Evolutionary conservation across 2,888 invertebrate species (phyloP), one percentile per base, ranked within the genome.

Genomic region (Alentia gelatinosa): DNA sequence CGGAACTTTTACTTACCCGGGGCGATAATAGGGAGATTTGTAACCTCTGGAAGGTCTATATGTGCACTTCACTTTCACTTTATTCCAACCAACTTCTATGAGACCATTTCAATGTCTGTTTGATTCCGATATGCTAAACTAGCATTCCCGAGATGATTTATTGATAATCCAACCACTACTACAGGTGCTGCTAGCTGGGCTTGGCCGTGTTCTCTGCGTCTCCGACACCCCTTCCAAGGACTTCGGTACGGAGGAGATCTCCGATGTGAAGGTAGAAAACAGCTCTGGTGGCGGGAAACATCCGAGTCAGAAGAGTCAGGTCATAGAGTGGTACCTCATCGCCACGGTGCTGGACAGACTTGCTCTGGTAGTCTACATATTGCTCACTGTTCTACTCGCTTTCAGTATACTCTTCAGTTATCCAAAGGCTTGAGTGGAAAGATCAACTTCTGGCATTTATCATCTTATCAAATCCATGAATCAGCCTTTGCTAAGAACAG

Each of bases 271-370:
- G 79, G 79, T 39, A 26, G 79, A 39, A 35, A 35, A 12, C 39
- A 79, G 39, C 37, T 12, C 79, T 9, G 15, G 37, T 4, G 5
- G 19, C 4, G 63, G 63, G 63, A n/a, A 12, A n/a, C 12, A n/a
- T 9, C 35, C 79, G 15, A 4, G 37, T 19, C 37, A 35, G 19
- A 1, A 5, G 23, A 0, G 37, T 23, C 39, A 79, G 37, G 39
- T 35, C 37, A 35, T 23, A 19, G 79, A 79, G 37, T 79, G 79
- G 79, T 19, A 37, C 37, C 79, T 79, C 1, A 79, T 79, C 1
- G 79, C 79, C 79, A 79, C 79, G 7, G 79, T 79, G 37, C 12
- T 79, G 35, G 79, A 79, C 37, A 35, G 79, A 35, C 79, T 79
- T 4, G 35, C 39, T 39, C 79, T 79, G 9, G 7, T 37, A 0